Evolutionary conservation across 1,140 invertebrate genomes (phyloP), one percentile per base, ranked within the genome.

Genomic region (Lepidotrigona ventralis): DNA sequence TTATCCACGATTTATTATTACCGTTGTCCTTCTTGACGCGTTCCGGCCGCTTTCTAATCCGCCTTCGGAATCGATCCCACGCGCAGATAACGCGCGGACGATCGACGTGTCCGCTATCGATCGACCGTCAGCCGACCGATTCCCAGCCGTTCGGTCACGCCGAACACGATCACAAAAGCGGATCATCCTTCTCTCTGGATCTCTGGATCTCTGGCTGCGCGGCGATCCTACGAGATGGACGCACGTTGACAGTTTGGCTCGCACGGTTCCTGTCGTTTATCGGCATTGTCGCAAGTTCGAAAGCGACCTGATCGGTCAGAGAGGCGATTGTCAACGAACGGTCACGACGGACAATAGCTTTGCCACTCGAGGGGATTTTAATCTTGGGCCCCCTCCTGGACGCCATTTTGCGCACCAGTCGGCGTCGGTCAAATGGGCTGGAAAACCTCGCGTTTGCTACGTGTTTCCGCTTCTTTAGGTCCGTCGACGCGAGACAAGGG

Each of bases 341-440:
- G 39, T 70, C 23, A 39, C 64, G 23, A 46, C 70, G 86, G 75
- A 91, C 91, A 91, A 92, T 91, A 74, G 88, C 69, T 29, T 78
- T 64, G 39, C 26, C 77, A 64, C 63, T 83, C 76, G 85, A 68
- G 83, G 73, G 79, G 85, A 88, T 88, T 91, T 90, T 91, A 90
- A 91, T 91, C 88, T 85, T 80, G 19, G 76, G 26, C 64, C 84
- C 81, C 29, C 29, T 17, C 14, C 80, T 77, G 29, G n/a, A 17
- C 11, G 84, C 79, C 58, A 85, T 90, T 84, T 81, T 68, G 63
- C 85, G 68, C 75, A 75, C 54, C 53, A 63, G 51, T 83, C 86
- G 85, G 86, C 84, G 84, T 86, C 86, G 85, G 71, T 87, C 71
- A 91, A 91, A 89, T 91, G 90, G 90, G 90, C 88, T 89, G 85